Conservation (phyloP, 2,888 invertebrate species). For the Sarcophaga rosellei region DNA sequence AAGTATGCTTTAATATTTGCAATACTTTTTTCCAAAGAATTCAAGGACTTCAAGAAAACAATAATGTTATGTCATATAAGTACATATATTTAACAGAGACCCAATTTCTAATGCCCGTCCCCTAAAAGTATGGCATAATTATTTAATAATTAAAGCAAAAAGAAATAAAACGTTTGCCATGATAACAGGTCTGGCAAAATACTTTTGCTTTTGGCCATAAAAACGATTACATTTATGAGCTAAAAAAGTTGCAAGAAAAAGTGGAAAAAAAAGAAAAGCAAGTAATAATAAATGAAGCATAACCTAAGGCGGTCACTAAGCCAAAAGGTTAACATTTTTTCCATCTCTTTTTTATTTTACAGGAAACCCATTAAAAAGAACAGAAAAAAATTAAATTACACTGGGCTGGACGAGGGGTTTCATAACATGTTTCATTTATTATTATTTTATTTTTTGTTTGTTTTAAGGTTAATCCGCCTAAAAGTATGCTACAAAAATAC, state of each 20-base stretch:
- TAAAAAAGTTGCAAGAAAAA: background rate
- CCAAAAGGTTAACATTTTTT: slow-evolving; percentile 8
- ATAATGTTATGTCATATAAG: background rate
- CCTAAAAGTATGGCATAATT: slow-evolving; percentile 29
- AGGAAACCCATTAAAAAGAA: no score
- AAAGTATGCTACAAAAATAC: slow-evolving; percentile 39
- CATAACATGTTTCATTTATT: no score
- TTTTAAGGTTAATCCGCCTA: slow-evolving; percentile 52
- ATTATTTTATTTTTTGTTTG: no score
- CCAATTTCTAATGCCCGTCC: background rate
- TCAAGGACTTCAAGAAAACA: no score
- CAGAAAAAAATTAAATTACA: no score
- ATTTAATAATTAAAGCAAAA: slow-evolving; percentile 30
- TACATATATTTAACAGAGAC: background rate
- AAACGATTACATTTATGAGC: slow-evolving; percentile 27
- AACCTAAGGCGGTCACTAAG: slow-evolving; percentile 54
- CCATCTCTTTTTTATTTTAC: no score
- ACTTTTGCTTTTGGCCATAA: slow-evolving; percentile 9
- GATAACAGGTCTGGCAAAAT: background rate
- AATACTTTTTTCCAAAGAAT: no score
- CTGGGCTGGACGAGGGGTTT: no score
- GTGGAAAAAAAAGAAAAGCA: background rate
- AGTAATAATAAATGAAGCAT: background rate
- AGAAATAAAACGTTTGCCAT: background rate
- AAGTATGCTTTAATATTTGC: no score